Evolutionary conservation across 2,797 vertebrate genomes (phyloP), one percentile per base, ranked within the genome.

Genomic region (Salmo trutta): DNA sequence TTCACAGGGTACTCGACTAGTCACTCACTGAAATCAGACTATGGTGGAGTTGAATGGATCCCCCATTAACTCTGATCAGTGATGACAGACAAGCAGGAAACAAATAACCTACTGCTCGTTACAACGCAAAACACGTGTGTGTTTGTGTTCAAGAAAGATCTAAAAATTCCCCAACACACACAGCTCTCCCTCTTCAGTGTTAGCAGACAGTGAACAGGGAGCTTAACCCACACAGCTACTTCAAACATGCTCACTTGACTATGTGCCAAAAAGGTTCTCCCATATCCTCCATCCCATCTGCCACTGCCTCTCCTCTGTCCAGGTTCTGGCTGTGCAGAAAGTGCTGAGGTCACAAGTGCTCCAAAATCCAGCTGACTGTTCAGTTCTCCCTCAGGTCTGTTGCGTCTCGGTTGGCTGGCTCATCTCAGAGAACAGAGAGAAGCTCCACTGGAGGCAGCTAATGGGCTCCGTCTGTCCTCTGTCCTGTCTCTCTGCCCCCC

Each of bases 301-400:
- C 51, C 27, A 19, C 29, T 41, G 31, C 33, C 24, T 36, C n/a
- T 51, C 36, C n/a, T 33, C 67, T 69, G 33, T 6, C 66, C 66
- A 68, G 16, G 29, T 16, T 19, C 27, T 65, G 62, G 62, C 66
- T 16, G 27, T 31, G 62, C 29, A 29, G 67, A 24, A 8, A 14
- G 52, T n/a, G n/a, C 71, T 15, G 27, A 24, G 16, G 52, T 31
- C n/a, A 52, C 51, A 54, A 54, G 51, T 24, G 71, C 27, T 53
- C 51, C 19, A 33, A 52, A 54, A 53, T 16, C 21, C 21, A 24
- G 21, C n/a, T 10, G 27, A 12, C 14, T 36, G 67, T 31, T 31
- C 71, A 59, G 56, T 59, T 72, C 51, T 54, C 71, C 16, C 71
- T 66, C 64, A 29, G n/a, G 24, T 67, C 12, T 67, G 27, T 33